These are phyloP conservation scores for Solen grandis DNA, from an alignment of 1,140 invertebrate species.

Conservation along the genomic window DNA sequence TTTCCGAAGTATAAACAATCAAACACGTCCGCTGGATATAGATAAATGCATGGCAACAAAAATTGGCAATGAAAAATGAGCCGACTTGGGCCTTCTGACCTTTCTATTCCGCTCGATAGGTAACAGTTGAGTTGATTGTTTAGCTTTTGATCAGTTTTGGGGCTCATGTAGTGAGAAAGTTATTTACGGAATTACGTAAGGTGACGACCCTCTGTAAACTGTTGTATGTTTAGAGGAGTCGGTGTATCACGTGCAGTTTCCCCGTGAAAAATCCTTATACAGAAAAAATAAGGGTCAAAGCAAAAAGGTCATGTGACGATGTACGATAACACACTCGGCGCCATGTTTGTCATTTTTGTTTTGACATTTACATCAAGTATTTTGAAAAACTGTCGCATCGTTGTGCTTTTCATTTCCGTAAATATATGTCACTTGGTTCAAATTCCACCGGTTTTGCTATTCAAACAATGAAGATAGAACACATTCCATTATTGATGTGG, in stretches of 20 bases:
- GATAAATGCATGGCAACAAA: constrained; percentile 58
- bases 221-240: not conserved
- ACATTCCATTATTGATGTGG: too few species aligned
- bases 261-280: not conserved
- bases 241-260: constrained; percentile 17
- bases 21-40: constrained; percentile 53
- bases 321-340: too few species aligned
- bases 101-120: constrained; percentile 2
- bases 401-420: too few species aligned
- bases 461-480: too few species aligned
- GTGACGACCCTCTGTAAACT: not conserved
- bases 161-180: constrained; percentile 22
- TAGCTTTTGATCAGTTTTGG: constrained; percentile 34
- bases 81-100: constrained; percentile 4
- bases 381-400: too few species aligned
- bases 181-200: constrained; percentile 41
- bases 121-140: constrained; percentile 39
- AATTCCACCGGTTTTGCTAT: too few species aligned
- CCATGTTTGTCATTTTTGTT: too few species aligned
- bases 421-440: too few species aligned
- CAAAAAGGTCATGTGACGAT: too few species aligned
- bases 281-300: too few species aligned
- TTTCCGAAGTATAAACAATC: constrained; percentile 64
- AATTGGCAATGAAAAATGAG: constrained; percentile 52
- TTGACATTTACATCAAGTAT: too few species aligned